These are phyloP conservation scores for Pseudorasbora parva DNA, from an alignment of 2,113 vertebrate genomes.

Conservation along the genomic window DNA sequence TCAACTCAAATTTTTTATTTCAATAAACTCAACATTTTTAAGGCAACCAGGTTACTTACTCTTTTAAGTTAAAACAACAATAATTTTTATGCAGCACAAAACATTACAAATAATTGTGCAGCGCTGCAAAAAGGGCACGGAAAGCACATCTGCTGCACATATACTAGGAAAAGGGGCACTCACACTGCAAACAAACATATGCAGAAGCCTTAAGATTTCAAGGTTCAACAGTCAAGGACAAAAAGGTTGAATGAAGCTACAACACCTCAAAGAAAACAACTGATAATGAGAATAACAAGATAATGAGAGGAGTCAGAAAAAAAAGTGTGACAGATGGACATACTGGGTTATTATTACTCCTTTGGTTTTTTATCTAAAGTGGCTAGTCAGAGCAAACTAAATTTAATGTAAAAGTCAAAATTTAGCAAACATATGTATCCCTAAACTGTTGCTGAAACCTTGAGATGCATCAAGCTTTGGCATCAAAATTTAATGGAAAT, in stretches of 20 bases:
- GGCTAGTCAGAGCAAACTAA: not conserved
- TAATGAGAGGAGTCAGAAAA: not conserved
- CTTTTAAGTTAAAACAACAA: too few species aligned
- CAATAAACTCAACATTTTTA: too few species aligned
- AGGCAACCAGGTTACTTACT: too few species aligned
- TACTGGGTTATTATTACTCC: not conserved
- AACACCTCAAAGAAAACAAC: conserved; percentile 10
- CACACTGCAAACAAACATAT: conserved; percentile 4
- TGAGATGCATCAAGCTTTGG: not conserved
- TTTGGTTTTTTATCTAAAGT: not conserved
- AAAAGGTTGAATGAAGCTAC: not conserved
- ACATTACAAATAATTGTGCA: not conserved
- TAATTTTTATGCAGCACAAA: not conserved
- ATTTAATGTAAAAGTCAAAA: not conserved
- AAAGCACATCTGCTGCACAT: not conserved
- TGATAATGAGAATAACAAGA: not conserved
- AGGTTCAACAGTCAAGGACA: conserved; percentile 22
- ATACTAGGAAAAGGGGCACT: conserved; percentile 20
- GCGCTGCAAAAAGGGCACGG: not conserved
- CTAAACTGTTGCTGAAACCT: not conserved
- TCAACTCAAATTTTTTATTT: too few species aligned
- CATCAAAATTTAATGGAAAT: not conserved
- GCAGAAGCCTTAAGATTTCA: not conserved
- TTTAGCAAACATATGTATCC: too few species aligned
- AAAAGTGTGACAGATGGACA: not conserved